Base-by-base conservation (phyloP, 1,140 invertebrate genomes). In the Saxidomus purpurata region DNA sequence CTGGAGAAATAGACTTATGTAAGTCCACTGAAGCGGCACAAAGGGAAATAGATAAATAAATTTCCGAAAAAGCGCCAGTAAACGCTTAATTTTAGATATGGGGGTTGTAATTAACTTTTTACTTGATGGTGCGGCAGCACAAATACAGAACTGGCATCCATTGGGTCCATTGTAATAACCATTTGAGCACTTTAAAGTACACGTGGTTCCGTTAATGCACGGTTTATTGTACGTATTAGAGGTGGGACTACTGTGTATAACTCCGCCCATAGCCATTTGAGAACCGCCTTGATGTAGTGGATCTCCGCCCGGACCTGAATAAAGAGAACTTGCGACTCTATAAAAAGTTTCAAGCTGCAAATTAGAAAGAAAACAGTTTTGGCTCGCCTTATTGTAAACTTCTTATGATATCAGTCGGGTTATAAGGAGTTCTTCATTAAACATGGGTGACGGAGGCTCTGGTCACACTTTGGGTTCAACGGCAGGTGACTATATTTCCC, bases 261-360 rank as follows among this genome's bases (percentile, higher is more conserved):
- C 55, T 36, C 47, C 47, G 55, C 77, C 77, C 15, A 83, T 83
- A 11, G 55, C 25, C 79, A 83, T 63, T 3, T 6, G 36, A 25
- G 43, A 63, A 15, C 82, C 82, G 43, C 82, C 82, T 38, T 85
- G 82, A n/a, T 85, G 38, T 9, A 85, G 17, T 28, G 82, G 82
- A 28, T 85, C 63, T n/a, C 82, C 82, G 1, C 82, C 82, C 25
- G 82, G 82, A 47, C 69, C 22, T n/a, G n/a, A n/a, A n/a, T n/a
- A n/a, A n/a, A n/a, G 47, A 11, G 19, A 9, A 52, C 9, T 11
- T 52, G 19, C 9, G 19, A 52, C 9, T 52, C 19, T 52, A 52
- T 9, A 9, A 52, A 52, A 52, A 11, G 47, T 9, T 9, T 52
- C 19, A 19, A 19, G 47, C 47, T 19, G 19, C 47, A 52, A 52